Base-by-base conservation (phyloP, 2,113 vertebrate species). In the Nothobranchius kuhntae region DNA sequence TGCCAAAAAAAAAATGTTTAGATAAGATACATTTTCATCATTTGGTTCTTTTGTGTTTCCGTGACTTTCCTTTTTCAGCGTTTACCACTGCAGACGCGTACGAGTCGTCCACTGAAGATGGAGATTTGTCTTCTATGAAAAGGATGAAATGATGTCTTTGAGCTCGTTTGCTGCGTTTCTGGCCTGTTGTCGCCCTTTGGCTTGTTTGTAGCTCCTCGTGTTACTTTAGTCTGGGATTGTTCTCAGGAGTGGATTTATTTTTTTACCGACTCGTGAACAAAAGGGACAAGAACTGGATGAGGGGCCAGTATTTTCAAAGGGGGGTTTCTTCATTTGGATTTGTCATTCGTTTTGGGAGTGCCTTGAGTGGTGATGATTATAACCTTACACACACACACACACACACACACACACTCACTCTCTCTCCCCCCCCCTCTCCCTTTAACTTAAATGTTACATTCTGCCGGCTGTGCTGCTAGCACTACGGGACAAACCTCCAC, bases 401-500 rank as follows among this genome's bases (percentile, higher is more conserved):
- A 42, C 40, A 42, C 24, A n/a, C n/a, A n/a, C n/a, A n/a, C n/a
- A n/a, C n/a, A n/a, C n/a, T n/a, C n/a, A n/a, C n/a, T n/a, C n/a
- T n/a, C n/a, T 55, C 1, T 8, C 45, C 75, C 73, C 77, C 56
- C 67, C 13, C 38, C 47, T 82, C 75, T 84, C 85, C 78, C 77
- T 86, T 87, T 86, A 86, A 88, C 60, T 63, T 69, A 47, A 83
- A 83, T 45, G 53, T 71, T 50, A 75, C 54, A 70, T 76, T 89
- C 13, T 70, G 61, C 77, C 61, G 61, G 17, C 59, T 45, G 57
- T 63, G 71, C 76, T 59, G 30, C 79, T 78, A 91, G 93, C 93
- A 95, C 93, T 93, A 91, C 85, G 85, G 80, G 63, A 63, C 61
- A 85, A 87, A 85, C 84, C 81, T 92, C 85, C 68, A 77, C 47